Conservation (phyloP, 2,113 vertebrate genomes). For the Scytalopus superciliaris region DNA sequence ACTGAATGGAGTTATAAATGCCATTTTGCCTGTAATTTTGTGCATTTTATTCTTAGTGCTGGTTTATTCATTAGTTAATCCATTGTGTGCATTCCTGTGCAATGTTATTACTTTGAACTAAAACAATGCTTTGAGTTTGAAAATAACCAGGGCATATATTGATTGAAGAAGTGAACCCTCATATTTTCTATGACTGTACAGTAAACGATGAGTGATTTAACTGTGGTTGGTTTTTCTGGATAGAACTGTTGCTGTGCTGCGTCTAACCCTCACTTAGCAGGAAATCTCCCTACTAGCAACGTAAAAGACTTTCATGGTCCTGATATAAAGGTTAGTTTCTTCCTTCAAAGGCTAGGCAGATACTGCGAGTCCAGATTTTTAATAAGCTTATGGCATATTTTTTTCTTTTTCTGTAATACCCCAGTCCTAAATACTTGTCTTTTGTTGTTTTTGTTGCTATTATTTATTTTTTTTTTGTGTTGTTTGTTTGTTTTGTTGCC, state of each 20-base stretch:
- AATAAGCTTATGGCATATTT: neutral
- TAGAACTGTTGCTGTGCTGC: neutral
- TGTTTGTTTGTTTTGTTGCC: neutral
- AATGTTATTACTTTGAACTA: neutral
- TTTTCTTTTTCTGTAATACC: neutral
- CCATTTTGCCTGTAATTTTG: neutral
- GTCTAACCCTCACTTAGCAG: neutral
- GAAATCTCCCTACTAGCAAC: neutral
- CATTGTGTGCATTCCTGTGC: neutral
- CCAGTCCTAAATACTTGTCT: fast-evolving
- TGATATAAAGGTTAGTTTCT: neutral
- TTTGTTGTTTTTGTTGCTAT: neutral
- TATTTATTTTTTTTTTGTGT: neutral
- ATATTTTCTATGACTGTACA: neutral
- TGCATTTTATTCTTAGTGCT: neutral
- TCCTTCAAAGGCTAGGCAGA: neutral
- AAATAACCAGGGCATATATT: neutral
- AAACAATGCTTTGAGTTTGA: neutral
- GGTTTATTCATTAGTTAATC: neutral
- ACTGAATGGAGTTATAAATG: neutral
- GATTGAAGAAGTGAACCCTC: neutral
- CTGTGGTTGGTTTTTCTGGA: neutral
- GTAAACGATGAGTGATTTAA: neutral
- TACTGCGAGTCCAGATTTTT: neutral
- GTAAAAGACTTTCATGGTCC: neutral